Evolutionary conservation across 2,888 invertebrate genomes (phyloP).

Genomic region (Polylopha cassiicola): DNA sequence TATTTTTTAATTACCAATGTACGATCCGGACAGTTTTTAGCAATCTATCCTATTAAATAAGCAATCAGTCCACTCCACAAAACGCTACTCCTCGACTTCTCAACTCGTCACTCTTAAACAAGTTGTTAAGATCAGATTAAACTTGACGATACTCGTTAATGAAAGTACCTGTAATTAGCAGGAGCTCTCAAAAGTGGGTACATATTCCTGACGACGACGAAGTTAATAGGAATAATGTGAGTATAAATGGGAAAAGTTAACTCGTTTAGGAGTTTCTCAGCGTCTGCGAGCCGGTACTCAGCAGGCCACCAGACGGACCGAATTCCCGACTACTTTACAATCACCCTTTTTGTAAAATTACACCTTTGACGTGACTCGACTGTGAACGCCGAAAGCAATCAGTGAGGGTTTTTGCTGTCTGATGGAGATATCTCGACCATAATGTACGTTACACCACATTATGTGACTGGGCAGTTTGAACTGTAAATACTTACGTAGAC

Average conservation of each 20-base stretch:
- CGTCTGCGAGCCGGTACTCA: constrained; percentile 40
- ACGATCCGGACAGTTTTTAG: too few relatives aligned
- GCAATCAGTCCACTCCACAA: constrained; percentile 10
- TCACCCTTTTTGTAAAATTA: constrained; percentile 65
- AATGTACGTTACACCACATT: background rate
- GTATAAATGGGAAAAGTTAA: constrained; percentile 71
- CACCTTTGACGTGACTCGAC: constrained; percentile 57
- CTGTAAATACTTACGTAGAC: too few relatives aligned
- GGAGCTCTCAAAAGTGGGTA: constrained; percentile 52
- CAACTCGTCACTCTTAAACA: constrained; percentile 34
- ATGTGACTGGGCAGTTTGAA: too few relatives aligned
- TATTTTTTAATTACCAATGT: too few relatives aligned
- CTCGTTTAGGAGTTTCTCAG: constrained; percentile 56
- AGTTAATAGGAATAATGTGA: constrained; percentile 69
- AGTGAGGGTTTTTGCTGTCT: constrained; percentile 33
- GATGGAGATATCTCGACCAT: constrained; percentile 21
- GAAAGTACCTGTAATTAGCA: constrained; percentile 61
- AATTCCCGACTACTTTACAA: constrained; percentile 55
- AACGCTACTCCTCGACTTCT: constrained; percentile 8
- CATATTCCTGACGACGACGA: constrained; percentile 51
- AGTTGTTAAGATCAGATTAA: constrained; percentile 46
- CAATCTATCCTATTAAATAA: constrained; percentile 6
- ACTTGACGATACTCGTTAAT: constrained; percentile 55
- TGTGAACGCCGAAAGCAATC: constrained; percentile 32
- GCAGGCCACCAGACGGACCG: constrained; percentile 40